Percentiles rank a stretch among this genome's conserved stretches.
phyloP scores from a whole-genome alignment of 2,888 invertebrate species.

The Hydriomena furcata region DNA sequence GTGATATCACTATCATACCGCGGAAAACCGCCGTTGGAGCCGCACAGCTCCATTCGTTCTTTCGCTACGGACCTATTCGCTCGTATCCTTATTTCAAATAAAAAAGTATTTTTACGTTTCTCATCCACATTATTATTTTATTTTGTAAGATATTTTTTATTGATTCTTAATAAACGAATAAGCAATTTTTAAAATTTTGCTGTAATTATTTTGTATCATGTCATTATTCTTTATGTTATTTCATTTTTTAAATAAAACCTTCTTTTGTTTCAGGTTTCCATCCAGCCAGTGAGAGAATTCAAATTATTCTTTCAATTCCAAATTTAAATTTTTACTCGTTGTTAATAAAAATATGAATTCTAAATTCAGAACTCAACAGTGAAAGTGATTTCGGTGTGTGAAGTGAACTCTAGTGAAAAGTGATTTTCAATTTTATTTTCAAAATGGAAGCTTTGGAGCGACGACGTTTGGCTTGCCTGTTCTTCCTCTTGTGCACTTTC shows the following conservation, averaged over 20 bases:
- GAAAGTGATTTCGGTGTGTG: slow-evolving; percentile 26
- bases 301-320: slow-evolving; percentile 5
- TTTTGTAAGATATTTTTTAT: slow-evolving; percentile 13
- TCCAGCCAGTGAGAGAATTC: slow-evolving; percentile 14
- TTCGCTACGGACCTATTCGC: slow-evolving; percentile 11
- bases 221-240: not conserved
- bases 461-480: slow-evolving; percentile 56
- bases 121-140: not conserved
- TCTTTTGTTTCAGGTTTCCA: slow-evolving; percentile 47
- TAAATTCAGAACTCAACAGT: slow-evolving; percentile 26
- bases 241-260: slow-evolving; percentile 11
- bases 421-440: slow-evolving; percentile 27
- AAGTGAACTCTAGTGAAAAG: slow-evolving; percentile 29
- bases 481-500: slow-evolving; percentile 67
- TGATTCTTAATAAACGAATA: too few relatives aligned
- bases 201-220: too few relatives aligned
- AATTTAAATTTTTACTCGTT: slow-evolving; percentile 6
- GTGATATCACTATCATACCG: slow-evolving; percentile 27
- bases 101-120: not conserved
- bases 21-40: slow-evolving; percentile 12
- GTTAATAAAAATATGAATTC: slow-evolving; percentile 25
- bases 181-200: too few relatives aligned
- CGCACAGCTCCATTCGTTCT: not conserved
- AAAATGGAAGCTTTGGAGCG: slow-evolving; percentile 78
- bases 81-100: slow-evolving; percentile 2